phyloP scores from a whole-genome alignment of 2,797 vertebrate genomes.

The Danio albolineatus region DNA sequence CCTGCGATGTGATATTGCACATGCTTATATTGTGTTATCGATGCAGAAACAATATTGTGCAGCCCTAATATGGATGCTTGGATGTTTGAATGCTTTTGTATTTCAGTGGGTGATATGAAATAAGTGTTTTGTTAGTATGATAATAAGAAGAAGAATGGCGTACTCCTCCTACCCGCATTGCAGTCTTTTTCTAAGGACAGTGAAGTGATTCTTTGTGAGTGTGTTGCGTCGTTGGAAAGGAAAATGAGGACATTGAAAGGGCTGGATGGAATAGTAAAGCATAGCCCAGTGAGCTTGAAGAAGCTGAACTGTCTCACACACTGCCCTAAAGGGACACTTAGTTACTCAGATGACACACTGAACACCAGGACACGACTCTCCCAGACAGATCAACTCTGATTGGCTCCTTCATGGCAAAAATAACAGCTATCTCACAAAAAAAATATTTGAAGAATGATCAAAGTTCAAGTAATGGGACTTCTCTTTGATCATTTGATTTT shows the following conservation, averaged over 20 bases:
- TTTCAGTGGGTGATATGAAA: constrained; percentile 2
- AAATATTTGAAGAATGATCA: background rate
- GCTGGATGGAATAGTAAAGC: background rate
- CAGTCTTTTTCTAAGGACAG: constrained; percentile 18
- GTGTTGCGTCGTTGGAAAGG: constrained; percentile 9
- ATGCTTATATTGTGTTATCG: no score
- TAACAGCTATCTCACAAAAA: background rate
- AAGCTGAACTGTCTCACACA: constrained; percentile 9
- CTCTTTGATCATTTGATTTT: constrained; percentile 1
- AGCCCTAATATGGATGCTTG: no score
- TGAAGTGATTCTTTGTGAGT: constrained; percentile 42
- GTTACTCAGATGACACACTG: constrained; percentile 28
- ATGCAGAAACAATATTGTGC: no score
- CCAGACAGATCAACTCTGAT: constrained; percentile 18
- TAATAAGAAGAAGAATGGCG: background rate
- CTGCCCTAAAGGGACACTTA: constrained; percentile 30
- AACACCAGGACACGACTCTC: constrained; percentile 21
- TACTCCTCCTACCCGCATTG: constrained; percentile 10
- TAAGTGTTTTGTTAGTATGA: constrained; percentile 23
- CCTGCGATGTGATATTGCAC: no score
- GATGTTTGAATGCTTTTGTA: background rate
- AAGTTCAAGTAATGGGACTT: background rate
- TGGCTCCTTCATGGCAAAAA: constrained; percentile 8
- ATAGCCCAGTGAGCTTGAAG: constrained; percentile 28
- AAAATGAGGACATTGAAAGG: constrained; percentile 34